Conservation (phyloP, 1,140 invertebrate species). For the Littorina saxatilis region DNA sequence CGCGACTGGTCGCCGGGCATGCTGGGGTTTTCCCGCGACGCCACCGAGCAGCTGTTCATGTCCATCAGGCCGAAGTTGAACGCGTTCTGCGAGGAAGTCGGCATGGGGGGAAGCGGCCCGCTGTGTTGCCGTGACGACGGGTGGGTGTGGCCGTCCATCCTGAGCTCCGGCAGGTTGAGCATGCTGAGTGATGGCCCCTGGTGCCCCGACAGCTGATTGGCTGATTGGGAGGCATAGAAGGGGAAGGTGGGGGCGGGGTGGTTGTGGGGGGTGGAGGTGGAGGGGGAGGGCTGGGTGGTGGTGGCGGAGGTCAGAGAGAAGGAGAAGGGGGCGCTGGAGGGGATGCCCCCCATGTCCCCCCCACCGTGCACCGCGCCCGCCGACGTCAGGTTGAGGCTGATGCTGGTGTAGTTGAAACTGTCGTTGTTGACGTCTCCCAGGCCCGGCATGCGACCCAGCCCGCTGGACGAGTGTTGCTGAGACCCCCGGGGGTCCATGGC, state of each 20-base stretch:
- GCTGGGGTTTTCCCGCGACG: not conserved
- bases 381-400: constrained; percentile 64
- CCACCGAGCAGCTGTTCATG: constrained; percentile 25
- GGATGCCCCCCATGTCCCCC: constrained; percentile 12
- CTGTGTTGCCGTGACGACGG: not conserved
- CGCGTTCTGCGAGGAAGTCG: not conserved
- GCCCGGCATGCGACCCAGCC: constrained; percentile 10
- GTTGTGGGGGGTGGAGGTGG: constrained; percentile 8
- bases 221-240: constrained; percentile 36
- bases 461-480: constrained; percentile 30
- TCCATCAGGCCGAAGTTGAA: constrained; percentile 9
- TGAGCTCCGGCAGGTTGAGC: constrained; percentile 49
- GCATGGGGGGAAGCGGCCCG: not conserved
- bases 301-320: constrained; percentile 49
- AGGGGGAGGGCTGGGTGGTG: constrained; percentile 29
- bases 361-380: constrained; percentile 43
- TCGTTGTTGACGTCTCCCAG: constrained; percentile 56
- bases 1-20: constrained; percentile 28
- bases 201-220: constrained; percentile 18
- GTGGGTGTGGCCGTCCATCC: constrained; percentile 19
- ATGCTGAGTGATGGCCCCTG: constrained; percentile 55
- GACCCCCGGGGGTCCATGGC: constrained; percentile 25
- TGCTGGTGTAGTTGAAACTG: constrained; percentile 67
- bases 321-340: constrained; percentile 46
- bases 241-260: constrained; percentile 35